Conservation (phyloP, 2,113 vertebrate species). For the Bujurquina vittata region DNA sequence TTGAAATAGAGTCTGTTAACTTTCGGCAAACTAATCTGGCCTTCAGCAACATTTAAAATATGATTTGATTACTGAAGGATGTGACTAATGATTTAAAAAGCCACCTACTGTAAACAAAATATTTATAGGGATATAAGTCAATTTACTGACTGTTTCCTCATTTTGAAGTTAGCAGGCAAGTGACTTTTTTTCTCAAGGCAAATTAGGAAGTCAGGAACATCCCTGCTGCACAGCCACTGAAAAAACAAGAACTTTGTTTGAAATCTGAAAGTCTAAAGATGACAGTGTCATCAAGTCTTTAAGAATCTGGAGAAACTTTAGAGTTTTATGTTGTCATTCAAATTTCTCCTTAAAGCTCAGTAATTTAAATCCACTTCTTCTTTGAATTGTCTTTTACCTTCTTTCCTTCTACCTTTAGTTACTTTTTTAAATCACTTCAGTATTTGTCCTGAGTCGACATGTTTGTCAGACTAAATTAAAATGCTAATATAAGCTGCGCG, state of each 20-base stretch:
- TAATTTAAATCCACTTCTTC: not conserved
- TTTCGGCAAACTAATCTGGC: not conserved
- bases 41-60: no score
- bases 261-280: slow-evolving; percentile 1
- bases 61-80: no score
- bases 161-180: not conserved
- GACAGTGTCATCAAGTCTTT: not conserved
- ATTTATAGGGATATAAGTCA: no score
- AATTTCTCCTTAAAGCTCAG: not conserved
- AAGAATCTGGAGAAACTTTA: not conserved
- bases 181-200: not conserved
- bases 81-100: no score
- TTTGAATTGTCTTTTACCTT: not conserved
- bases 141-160: not conserved
- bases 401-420: not conserved
- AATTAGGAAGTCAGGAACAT: not conserved
- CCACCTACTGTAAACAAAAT: no score
- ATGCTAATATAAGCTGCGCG: not conserved
- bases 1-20: not conserved
- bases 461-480: not conserved
- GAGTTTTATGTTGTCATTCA: not conserved
- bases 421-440: not conserved
- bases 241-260: slow-evolving; percentile 1
- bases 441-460: not conserved
- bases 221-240: not conserved